These are phyloP conservation scores for Lophius americanus DNA, from an alignment of 2,797 vertebrate species.

Conservation along the genomic window DNA sequence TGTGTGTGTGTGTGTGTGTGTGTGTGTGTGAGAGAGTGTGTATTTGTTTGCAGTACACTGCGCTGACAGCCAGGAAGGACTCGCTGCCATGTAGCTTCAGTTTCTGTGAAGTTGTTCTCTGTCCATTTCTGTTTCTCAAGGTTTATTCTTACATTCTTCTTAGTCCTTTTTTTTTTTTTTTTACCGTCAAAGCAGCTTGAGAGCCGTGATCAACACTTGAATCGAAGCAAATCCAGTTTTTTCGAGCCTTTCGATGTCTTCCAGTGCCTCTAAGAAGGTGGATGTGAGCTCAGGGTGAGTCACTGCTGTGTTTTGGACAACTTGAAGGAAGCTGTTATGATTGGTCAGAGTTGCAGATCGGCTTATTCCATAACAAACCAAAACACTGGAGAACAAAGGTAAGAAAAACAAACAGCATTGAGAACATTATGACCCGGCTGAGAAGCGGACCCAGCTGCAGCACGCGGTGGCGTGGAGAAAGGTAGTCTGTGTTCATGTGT, in stretches of 20 bases:
- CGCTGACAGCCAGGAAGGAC: slow-evolving; percentile 7
- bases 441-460: neutral
- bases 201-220: neutral
- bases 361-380: neutral
- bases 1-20: neutral
- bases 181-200: neutral
- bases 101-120: slow-evolving; percentile 2
- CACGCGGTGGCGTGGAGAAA: neutral
- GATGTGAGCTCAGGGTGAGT: too few species aligned
- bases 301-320: too few species aligned
- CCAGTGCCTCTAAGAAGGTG: too few species aligned
- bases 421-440: slow-evolving; percentile 42
- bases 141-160: neutral
- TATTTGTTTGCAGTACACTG: neutral
- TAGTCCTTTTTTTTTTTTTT: neutral
- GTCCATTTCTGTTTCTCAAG: neutral
- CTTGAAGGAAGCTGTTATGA: too few species aligned
- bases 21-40: neutral
- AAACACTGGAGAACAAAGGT: slow-evolving; percentile 12
- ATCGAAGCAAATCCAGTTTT: too few species aligned
- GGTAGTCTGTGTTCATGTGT: slow-evolving; percentile 12
- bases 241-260: too few species aligned
- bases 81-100: slow-evolving; percentile 23
- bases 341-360: too few species aligned
- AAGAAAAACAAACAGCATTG: slow-evolving; percentile 17